Evolutionary conservation across 2,797 vertebrate species (phyloP), one percentile per base, ranked within the genome.

Genomic region (Saguinus oedipus): DNA sequence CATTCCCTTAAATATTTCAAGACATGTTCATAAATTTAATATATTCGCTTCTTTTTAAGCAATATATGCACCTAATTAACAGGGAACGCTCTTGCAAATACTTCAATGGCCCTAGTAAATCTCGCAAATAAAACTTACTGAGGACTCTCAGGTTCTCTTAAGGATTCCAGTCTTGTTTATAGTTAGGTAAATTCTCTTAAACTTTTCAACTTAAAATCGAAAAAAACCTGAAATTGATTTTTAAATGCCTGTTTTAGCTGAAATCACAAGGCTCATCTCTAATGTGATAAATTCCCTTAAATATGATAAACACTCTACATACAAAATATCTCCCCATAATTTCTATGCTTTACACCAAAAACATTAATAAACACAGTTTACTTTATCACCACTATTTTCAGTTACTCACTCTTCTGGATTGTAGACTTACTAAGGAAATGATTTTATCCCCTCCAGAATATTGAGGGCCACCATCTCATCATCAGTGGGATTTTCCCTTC

Each of bases 1-100:
- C 36, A 78, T 55, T 68, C 61, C 55, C 87, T 97, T 93, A 87
- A 92, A 85, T 94, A 96, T 95, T 95, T 97, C 92, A 91, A 92
- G 84, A 78, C 39, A 42, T 17, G 1, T 44, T 92, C 50, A 81
- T 96, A 93, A 90, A 90, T 94, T 61, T 88, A 61, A 80, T 12
- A 17, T 53, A 72, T 68, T 83, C 42, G 55, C 61, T 74, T 92
- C 88, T 82, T 88, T 90, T 86, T 81, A 78, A 64, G 84, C 61
- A 84, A 33, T 7, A 15, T 11, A 13, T 42, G 3, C 27, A 68
- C 55, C 90, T 94, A 75, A 93, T 96, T 86, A 94, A 46, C 50
- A 48, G 10, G 36, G 80, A 74, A 75, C 30, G 11, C 4, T 9
- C 48, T 93, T 83, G 75, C 68, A 61, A 27, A 50, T 48, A 88